A percentile compares a stretch with the other conserved stretches of the same genome.
These are phyloP conservation scores for Sisor rabdophorus DNA, from an alignment of 2,113 vertebrate genomes.

Conservation along the genomic window DNA sequence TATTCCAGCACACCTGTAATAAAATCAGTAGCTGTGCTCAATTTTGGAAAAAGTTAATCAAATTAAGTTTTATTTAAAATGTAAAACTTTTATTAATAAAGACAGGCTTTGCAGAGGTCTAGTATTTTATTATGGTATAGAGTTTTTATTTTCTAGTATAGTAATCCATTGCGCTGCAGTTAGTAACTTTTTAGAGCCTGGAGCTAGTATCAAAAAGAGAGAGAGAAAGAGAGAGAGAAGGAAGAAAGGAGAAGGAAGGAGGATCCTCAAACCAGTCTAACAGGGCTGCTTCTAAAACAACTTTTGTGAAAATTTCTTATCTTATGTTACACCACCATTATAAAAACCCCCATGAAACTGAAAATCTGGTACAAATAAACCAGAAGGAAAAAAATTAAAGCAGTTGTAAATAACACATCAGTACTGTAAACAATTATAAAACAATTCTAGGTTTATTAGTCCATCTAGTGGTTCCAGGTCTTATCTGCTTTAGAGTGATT, in stretches of 20 bases:
- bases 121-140: no score
- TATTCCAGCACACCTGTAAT: no score
- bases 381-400: not conserved
- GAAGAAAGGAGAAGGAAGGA: not conserved
- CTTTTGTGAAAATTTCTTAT: not conserved
- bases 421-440: not conserved
- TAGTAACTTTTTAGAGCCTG: not conserved
- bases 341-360: not conserved
- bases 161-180: not conserved
- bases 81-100: no score
- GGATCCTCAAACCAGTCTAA: constrained; percentile 29
- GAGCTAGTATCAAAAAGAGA: not conserved
- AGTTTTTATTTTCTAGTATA: no score
- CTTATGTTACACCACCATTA: constrained; percentile 7
- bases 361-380: not conserved
- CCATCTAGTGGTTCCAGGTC: not conserved
- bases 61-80: no score
- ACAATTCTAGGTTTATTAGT: constrained; percentile 14
- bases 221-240: no score
- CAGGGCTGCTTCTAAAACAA: constrained; percentile 5
- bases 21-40: no score
- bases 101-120: no score
- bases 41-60: no score
- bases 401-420: not conserved
- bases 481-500: constrained; percentile 15